Conservation (phyloP, 2,797 vertebrate genomes). For the Enteromius treurensis region DNA sequence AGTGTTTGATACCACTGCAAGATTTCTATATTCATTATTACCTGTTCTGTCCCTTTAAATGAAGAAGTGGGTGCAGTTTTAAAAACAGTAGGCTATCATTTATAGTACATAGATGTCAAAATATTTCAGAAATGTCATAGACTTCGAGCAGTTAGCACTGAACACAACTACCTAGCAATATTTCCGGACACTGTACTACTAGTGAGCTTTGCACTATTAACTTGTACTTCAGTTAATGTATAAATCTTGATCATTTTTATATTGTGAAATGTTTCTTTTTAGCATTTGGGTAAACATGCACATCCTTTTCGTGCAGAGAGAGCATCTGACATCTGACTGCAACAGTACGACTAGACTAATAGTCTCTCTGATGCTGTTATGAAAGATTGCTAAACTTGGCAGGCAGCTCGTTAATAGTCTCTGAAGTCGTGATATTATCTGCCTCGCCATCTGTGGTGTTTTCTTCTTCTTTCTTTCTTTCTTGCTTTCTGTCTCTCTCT, state of each 20-base stretch:
- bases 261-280: background rate
- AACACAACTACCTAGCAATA: background rate
- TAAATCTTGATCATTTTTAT: background rate
- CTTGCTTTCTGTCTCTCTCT: too few species aligned
- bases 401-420: conserved; percentile 57
- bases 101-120: background rate
- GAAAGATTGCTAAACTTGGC: conserved; percentile 54
- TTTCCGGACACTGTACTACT: background rate
- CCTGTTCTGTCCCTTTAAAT: background rate
- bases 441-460: conserved; percentile 50
- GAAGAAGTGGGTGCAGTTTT: background rate
- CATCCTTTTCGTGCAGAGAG: conserved; percentile 12
- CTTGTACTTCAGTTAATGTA: background rate
- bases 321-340: conserved; percentile 23
- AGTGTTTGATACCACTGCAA: background rate
- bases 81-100: background rate
- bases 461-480: too few species aligned
- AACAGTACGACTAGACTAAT: conserved; percentile 20
- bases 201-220: background rate
- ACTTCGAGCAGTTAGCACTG: background rate
- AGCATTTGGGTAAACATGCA: background rate
- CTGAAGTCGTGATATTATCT: conserved; percentile 53
- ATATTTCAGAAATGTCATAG: background rate
- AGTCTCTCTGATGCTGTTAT: conserved; percentile 43
- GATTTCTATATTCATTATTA: background rate